A percentile compares a stretch with the other conserved stretches of the same genome.
These are phyloP conservation scores for Luperina testacea DNA, from an alignment of 2,888 invertebrate species.

Conservation along the genomic window DNA sequence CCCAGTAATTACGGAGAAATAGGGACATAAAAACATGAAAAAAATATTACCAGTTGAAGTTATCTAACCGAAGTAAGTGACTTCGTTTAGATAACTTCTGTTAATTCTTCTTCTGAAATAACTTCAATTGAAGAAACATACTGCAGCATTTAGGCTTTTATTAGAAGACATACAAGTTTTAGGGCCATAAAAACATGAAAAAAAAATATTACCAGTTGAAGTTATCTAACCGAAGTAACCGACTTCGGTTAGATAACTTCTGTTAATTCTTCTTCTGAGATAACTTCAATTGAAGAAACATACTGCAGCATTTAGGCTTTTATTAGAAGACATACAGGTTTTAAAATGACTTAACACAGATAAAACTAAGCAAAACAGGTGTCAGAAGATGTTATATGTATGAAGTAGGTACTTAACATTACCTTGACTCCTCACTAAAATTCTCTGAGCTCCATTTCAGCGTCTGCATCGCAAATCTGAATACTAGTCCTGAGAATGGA, in stretches of 20 bases:
- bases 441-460: constrained; percentile 83
- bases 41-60: background rate
- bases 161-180: background rate
- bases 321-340: background rate
- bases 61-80: background rate
- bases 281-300: background rate
- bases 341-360: background rate
- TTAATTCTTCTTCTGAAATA: background rate
- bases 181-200: background rate
- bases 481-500: constrained; percentile 82
- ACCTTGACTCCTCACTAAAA: constrained; percentile 78
- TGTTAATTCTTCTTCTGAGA: too few relatives aligned
- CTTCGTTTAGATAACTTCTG: background rate
- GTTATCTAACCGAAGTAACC: background rate
- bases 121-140: background rate
- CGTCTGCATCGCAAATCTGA: constrained; percentile 83
- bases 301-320: background rate
- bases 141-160: background rate
- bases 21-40: background rate
- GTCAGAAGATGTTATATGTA: background rate
- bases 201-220: background rate
- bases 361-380: background rate
- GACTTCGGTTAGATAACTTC: background rate
- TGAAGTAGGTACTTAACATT: constrained; percentile 20
- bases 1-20: background rate